Conservation (phyloP, 1,140 invertebrate species). For the Apis mellifera region DNA sequence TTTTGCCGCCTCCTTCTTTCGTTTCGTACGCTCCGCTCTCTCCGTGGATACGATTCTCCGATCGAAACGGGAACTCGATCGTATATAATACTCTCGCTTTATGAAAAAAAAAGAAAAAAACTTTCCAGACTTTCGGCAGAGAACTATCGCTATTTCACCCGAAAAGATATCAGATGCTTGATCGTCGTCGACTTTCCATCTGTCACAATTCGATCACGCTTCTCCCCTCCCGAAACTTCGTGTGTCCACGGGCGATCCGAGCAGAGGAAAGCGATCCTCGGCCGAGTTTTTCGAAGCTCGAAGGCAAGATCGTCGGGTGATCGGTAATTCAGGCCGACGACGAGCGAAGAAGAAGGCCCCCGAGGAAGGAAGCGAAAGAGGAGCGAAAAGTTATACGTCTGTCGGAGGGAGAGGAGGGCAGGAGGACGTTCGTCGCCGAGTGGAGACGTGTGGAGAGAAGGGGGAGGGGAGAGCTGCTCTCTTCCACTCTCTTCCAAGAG, state of each 20-base stretch:
- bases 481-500: slow-evolving; percentile 24
- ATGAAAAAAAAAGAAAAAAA: background rate
- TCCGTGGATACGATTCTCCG: too few species aligned
- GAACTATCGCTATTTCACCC: too few species aligned
- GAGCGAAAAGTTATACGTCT: slow-evolving; percentile 44
- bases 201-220: background rate
- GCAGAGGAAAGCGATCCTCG: background rate
- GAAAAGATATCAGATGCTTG: too few species aligned
- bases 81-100: too few species aligned
- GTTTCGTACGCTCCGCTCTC: too few species aligned
- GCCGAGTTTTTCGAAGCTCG: background rate
- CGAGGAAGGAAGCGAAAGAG: slow-evolving; percentile 28
- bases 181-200: background rate
- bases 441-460: slow-evolving; percentile 28
- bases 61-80: too few species aligned
- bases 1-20: too few species aligned
- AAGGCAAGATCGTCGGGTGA: background rate
- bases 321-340: slow-evolving; percentile 12
- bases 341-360: background rate
- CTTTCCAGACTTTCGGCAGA: background rate
- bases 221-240: background rate
- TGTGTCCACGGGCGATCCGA: background rate
- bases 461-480: background rate
- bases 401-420: slow-evolving; percentile 4
- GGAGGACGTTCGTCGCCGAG: background rate